Percentiles rank a stretch among this genome's conserved stretches.
phyloP scores from a whole-genome alignment of 2,113 vertebrate species.

The Pyxicephalus adspersus region DNA sequence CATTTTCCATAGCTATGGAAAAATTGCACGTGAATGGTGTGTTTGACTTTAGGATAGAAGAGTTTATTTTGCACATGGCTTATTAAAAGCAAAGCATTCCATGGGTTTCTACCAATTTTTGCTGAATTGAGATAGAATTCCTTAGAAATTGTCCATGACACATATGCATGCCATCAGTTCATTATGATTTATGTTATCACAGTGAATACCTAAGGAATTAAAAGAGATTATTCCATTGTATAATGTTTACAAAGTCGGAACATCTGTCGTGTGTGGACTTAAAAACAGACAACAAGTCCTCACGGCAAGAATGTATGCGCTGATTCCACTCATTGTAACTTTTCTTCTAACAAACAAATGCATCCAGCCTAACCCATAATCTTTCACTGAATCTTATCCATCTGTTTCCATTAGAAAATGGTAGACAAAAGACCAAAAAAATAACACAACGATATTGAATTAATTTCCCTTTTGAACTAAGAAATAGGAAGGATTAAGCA shows the following conservation, averaged over 20 bases:
- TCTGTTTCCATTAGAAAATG: constrained; percentile 40
- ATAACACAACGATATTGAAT: constrained; percentile 26
- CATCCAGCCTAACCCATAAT: background rate
- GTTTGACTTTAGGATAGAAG: constrained; percentile 41
- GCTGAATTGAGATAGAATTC: constrained; percentile 54
- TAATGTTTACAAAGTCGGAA: constrained; percentile 55
- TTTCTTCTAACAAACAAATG: constrained; percentile 31
- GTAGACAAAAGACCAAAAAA: constrained; percentile 19
- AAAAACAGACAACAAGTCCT: constrained; percentile 47
- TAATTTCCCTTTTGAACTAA: background rate
- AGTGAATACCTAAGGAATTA: constrained; percentile 53
- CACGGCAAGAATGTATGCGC: constrained; percentile 35
- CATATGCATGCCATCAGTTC: constrained; percentile 55
- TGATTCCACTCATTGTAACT: constrained; percentile 17
- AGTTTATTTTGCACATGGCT: constrained; percentile 53
- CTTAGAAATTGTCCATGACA: constrained; percentile 56
- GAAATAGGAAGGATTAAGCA: constrained; percentile 24
- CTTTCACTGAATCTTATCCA: constrained; percentile 1
- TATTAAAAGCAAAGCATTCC: constrained; percentile 53
- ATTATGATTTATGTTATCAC: constrained; percentile 52
- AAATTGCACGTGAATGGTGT: constrained; percentile 28
- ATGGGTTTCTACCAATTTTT: constrained; percentile 47
- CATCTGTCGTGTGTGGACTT: constrained; percentile 43
- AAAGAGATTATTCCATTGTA: constrained; percentile 53
- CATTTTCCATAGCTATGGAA: constrained; percentile 37